Conservation (phyloP, 2,113 vertebrate species). For the Erythrocebus patas region DNA sequence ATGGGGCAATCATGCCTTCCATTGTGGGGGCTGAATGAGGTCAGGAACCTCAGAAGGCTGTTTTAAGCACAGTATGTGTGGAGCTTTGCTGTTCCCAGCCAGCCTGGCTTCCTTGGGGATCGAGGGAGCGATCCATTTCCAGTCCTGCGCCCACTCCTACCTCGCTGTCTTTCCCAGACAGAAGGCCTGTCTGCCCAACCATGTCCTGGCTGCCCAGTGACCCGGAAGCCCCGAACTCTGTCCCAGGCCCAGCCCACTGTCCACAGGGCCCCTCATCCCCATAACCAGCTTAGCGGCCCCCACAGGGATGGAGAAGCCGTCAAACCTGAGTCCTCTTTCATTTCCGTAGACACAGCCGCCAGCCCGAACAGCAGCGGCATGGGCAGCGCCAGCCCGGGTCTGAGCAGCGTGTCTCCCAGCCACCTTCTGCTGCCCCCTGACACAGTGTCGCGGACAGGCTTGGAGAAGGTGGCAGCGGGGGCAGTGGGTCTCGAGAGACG, state of each 20-base stretch:
- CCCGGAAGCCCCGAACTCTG: constrained; percentile 74
- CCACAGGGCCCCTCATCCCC: constrained; percentile 56
- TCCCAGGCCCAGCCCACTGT: constrained; percentile 16
- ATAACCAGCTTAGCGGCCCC: constrained; percentile 81
- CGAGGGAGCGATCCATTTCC: background rate
- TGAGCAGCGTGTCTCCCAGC: constrained; percentile 73
- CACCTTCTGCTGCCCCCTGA: constrained; percentile 80
- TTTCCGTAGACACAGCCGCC: constrained; percentile 65
- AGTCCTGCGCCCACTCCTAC: background rate
- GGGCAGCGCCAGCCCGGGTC: constrained; percentile 87
- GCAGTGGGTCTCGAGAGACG: constrained; percentile 60
- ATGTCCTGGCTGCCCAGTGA: constrained; percentile 78
- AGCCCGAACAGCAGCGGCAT: constrained; percentile 75
- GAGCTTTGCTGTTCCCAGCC: background rate
- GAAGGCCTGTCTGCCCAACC: background rate
- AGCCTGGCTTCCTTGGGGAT: background rate
- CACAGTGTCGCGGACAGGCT: constrained; percentile 76
- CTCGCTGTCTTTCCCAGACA: background rate
- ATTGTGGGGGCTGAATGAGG: background rate
- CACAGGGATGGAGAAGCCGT: constrained; percentile 58
- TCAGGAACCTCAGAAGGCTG: background rate
- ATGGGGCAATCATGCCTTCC: background rate
- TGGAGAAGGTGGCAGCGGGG: constrained; percentile 71
- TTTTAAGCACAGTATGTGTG: accelerated
- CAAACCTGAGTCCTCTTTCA: constrained; percentile 26